phyloP scores from a whole-genome alignment of 2,888 invertebrate genomes.

The Nasonovia ribisnigri region DNA sequence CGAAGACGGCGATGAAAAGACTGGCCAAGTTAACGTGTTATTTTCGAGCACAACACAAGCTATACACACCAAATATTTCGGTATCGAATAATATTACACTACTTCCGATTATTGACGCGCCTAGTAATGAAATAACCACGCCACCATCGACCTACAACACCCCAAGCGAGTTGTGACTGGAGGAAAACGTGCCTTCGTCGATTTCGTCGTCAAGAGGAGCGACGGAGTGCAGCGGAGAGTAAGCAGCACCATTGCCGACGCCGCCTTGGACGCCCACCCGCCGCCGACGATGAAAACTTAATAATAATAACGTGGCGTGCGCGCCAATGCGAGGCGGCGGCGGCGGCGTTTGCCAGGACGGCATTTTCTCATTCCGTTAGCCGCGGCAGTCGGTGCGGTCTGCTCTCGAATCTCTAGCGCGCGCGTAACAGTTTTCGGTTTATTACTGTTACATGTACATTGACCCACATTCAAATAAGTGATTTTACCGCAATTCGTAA shows the following conservation, averaged over 20 bases:
- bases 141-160: not conserved
- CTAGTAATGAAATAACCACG: not conserved
- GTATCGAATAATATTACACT: not conserved
- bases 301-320: not conserved
- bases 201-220: not conserved
- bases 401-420: conserved; percentile 43
- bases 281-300: not conserved
- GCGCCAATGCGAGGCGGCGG: not conserved
- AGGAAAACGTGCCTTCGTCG: not conserved
- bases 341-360: not conserved
- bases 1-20: not conserved
- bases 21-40: not conserved
- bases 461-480: conserved; percentile 56
- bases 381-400: not conserved
- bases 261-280: not conserved
- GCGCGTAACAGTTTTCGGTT: conserved; percentile 51
- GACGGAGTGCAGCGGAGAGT: not conserved
- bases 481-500: conserved; percentile 51
- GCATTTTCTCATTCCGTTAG: conserved; percentile 49
- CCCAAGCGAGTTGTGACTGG: not conserved
- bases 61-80: not conserved
- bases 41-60: not conserved
- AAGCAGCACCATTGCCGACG: not conserved
- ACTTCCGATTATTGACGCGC: not conserved
- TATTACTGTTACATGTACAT: conserved; percentile 56